These are phyloP conservation scores for Mythimna albipuncta DNA, from an alignment of 2,888 invertebrate species.

Conservation along the genomic window DNA sequence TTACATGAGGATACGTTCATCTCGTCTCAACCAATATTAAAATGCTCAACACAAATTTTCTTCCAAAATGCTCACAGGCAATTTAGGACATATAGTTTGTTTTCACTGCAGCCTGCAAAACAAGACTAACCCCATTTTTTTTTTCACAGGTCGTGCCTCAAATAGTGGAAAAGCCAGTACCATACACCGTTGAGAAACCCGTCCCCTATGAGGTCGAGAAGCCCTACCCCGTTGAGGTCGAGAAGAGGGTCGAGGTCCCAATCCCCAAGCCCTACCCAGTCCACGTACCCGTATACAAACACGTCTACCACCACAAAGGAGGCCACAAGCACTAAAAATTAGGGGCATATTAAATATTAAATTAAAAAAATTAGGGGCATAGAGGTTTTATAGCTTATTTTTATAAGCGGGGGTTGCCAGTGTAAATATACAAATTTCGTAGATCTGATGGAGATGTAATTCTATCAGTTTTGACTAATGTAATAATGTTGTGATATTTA, in stretches of 20 bases:
- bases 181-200: constrained; percentile 94
- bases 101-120: background rate
- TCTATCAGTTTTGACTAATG: constrained; percentile 79
- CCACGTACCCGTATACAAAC: constrained; percentile 94
- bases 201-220: constrained; percentile 93
- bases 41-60: background rate
- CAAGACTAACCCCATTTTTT: constrained; percentile 13
- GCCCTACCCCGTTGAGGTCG: constrained; percentile 94
- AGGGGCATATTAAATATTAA: constrained; percentile 37
- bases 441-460: constrained; percentile 82
- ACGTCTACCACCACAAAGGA: constrained; percentile 92
- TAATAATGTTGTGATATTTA: constrained; percentile 88
- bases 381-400: constrained; percentile 62
- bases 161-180: constrained; percentile 93
- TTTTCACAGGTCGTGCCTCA: constrained; percentile 91
- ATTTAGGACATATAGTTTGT: too few relatives aligned
- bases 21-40: constrained; percentile 16
- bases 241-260: constrained; percentile 93
- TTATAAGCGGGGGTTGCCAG: constrained; percentile 71
- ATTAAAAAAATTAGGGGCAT: constrained; percentile 34
- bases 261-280: constrained; percentile 94
- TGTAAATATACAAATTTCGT: constrained; percentile 85
- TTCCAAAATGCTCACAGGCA: background rate
- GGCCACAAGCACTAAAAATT: constrained; percentile 84
- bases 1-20: constrained; percentile 45